phyloP scores from a whole-genome alignment of 2,113 vertebrate genomes.

The Chunga burmeisteri region DNA sequence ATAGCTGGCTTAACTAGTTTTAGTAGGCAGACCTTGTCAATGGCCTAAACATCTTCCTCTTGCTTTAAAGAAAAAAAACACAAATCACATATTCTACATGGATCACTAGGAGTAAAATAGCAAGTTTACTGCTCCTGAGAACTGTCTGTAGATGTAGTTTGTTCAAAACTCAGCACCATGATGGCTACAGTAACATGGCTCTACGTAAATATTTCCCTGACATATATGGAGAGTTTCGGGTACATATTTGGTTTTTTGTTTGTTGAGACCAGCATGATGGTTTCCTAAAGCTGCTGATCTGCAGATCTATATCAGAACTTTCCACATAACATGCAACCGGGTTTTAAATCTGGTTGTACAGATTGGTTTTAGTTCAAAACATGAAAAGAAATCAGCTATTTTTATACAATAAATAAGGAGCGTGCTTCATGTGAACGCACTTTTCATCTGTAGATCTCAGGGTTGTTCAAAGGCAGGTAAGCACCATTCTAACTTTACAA shows the following conservation, averaged over 20 bases:
- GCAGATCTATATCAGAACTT: not conserved
- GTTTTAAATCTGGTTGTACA: not conserved
- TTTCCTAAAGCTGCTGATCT: not conserved
- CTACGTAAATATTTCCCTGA: not conserved
- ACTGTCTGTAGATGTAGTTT: not conserved
- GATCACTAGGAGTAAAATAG: not conserved
- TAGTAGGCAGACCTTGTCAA: not conserved
- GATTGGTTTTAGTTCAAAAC: not conserved
- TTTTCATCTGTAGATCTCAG: not conserved
- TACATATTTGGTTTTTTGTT: not conserved
- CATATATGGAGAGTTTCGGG: fast-evolving
- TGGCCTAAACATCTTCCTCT: not conserved
- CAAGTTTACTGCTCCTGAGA: not conserved
- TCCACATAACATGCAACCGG: not conserved
- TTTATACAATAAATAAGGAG: not conserved
- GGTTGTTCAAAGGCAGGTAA: not conserved
- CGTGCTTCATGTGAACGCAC: fast-evolving
- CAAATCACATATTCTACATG: not conserved
- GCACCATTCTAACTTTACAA: not conserved
- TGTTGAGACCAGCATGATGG: fast-evolving
- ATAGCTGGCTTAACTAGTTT: not conserved
- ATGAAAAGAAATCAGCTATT: not conserved
- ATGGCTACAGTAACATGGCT: not conserved
- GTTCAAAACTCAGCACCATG: not conserved
- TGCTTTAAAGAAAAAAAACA: not conserved